These are phyloP conservation scores for Channallabes apus DNA, from an alignment of 2,797 vertebrate species.

Conservation along the genomic window DNA sequence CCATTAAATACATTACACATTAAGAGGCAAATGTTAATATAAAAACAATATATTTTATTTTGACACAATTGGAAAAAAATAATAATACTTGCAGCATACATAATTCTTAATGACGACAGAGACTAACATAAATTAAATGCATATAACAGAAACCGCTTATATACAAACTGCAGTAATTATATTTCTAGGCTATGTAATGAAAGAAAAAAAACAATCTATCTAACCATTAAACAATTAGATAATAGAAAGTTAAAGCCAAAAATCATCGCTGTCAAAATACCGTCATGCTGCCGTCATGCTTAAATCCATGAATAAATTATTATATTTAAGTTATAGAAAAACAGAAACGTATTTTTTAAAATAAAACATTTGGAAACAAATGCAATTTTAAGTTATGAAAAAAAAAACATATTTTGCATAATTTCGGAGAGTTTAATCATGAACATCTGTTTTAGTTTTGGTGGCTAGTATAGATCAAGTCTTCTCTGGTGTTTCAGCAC, in stretches of 20 bases:
- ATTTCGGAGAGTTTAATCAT: not conserved
- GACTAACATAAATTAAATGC: not conserved
- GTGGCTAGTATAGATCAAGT: conserved; percentile 23
- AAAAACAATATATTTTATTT: not conserved
- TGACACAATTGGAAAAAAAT: not conserved
- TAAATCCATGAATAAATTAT: not conserved
- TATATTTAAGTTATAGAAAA: not conserved
- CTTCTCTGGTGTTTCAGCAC: conserved; percentile 30
- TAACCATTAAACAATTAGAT: not conserved
- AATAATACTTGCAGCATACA: not conserved
- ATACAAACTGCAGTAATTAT: not conserved
- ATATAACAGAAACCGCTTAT: not conserved
- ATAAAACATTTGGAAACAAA: not conserved
- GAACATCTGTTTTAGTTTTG: conserved; percentile 18
- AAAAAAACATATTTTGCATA: too few species aligned
- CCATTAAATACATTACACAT: not conserved
- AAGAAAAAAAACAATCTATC: not conserved
- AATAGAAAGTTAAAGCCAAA: not conserved
- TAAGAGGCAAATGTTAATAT: not conserved
- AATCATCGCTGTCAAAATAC: not conserved
- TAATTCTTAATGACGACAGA: not conserved
- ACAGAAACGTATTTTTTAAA: not conserved
- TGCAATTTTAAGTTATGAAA: not conserved
- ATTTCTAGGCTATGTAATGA: not conserved
- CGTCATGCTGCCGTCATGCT: too few species aligned